Percentiles rank a stretch among this genome's conserved stretches.
Evolutionary conservation across 2,113 vertebrate species (phyloP).

Genomic region (Elanoides forficatus): DNA sequence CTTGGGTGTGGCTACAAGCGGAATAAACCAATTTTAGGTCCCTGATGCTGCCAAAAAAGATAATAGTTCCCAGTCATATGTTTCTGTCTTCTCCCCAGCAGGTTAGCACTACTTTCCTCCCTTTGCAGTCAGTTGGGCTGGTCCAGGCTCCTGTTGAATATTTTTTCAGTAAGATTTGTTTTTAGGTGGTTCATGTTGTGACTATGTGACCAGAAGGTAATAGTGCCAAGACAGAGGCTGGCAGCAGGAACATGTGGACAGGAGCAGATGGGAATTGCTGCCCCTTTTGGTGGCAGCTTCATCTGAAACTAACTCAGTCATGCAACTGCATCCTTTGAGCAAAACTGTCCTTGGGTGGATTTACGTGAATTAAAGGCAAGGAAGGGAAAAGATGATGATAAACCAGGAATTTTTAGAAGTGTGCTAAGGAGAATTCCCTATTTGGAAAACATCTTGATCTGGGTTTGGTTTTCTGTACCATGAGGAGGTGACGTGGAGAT

Average conservation of each 20-base stretch:
- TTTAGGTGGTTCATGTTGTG: not conserved
- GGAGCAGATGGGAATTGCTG: not conserved
- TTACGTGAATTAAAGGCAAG: not conserved
- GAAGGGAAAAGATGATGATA: not conserved
- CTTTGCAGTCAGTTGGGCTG: not conserved
- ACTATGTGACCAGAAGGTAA: not conserved
- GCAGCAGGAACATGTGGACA: not conserved
- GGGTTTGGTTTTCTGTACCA: not conserved
- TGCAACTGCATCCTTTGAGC: not conserved
- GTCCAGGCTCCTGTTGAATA: not conserved
- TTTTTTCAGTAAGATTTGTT: not conserved
- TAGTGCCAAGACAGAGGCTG: not conserved
- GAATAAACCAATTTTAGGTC: not conserved
- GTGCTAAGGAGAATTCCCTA: not conserved
- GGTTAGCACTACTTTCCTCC: not conserved
- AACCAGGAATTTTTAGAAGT: not conserved
- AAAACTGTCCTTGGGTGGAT: not conserved
- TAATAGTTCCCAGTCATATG: not conserved
- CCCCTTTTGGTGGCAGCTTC: not conserved
- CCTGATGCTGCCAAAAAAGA: not conserved
- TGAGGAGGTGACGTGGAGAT: not conserved
- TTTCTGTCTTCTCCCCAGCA: not conserved
- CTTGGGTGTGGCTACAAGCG: not conserved
- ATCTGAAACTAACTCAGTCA: not conserved
- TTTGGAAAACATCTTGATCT: not conserved